phyloP scores from a whole-genome alignment of 2,888 invertebrate genomes.

The Diplazon laetatorius region DNA sequence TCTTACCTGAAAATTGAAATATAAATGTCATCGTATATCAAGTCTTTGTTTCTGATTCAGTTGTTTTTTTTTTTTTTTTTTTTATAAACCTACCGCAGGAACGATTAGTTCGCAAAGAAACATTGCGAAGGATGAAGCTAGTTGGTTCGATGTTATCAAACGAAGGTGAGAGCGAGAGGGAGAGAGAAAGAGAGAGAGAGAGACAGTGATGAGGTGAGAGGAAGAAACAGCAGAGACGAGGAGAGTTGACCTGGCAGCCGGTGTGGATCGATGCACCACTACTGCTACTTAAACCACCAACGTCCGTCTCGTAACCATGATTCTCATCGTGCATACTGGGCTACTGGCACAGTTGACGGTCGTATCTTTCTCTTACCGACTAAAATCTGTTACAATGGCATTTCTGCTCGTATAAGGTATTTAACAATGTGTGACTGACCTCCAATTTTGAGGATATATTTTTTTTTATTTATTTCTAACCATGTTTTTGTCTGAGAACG shows the following conservation, averaged over 20 bases:
- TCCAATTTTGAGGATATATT: background rate
- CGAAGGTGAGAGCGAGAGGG: constrained; percentile 57
- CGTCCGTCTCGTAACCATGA: constrained; percentile 19
- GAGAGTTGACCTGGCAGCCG: constrained; percentile 72
- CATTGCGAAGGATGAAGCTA: constrained; percentile 27
- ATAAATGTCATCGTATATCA: background rate
- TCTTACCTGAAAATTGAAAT: background rate
- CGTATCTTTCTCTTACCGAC: constrained; percentile 9
- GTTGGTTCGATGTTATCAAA: constrained; percentile 7
- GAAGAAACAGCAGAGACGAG: constrained; percentile 68
- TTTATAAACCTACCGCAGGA: constrained; percentile 31
- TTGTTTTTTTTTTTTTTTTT: too few relatives aligned
- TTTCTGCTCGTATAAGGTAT: too few relatives aligned
- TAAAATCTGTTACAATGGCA: too few relatives aligned
- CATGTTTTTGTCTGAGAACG: background rate
- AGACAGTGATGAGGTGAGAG: too few relatives aligned
- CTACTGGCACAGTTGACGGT: constrained; percentile 6
- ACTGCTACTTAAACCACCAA: constrained; percentile 10
- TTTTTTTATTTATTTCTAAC: background rate
- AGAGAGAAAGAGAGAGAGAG: constrained; percentile 1
- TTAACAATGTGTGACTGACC: too few relatives aligned
- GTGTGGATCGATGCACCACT: constrained; percentile 75
- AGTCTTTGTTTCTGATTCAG: constrained; percentile 2
- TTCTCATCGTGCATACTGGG: constrained; percentile 13
- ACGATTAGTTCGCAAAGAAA: constrained; percentile 24